A percentile compares a stretch with the other conserved stretches of the same genome.
Evolutionary conservation across 1,140 invertebrate species (phyloP).

Genomic region (Pseudoatta argentina): DNA sequence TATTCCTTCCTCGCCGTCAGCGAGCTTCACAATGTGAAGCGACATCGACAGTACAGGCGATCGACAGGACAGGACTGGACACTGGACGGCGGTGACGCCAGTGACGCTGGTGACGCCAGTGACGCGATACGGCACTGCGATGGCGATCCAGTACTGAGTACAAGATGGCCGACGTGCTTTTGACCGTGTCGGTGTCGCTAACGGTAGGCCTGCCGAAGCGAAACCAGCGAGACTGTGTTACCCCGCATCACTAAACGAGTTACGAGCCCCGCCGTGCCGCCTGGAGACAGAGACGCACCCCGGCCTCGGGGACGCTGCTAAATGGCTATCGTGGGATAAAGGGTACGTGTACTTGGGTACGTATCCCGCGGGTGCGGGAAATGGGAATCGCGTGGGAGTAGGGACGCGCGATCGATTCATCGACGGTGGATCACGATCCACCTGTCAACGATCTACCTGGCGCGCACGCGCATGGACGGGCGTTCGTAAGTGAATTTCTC

Average conservation of each 20-base stretch:
- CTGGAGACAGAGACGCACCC: slow-evolving; percentile 20
- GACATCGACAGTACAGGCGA: too few species aligned
- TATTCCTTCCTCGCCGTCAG: too few species aligned
- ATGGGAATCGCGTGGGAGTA: background rate
- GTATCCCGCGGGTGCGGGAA: slow-evolving; percentile 33
- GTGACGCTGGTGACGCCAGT: background rate
- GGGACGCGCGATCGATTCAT: background rate
- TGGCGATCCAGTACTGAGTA: slow-evolving; percentile 29
- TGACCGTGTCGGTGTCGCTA: slow-evolving; percentile 57
- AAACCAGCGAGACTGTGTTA: slow-evolving; percentile 47
- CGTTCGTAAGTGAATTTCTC: background rate
- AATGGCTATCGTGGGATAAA: slow-evolving; percentile 63
- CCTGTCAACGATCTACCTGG: slow-evolving; percentile 72
- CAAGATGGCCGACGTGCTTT: slow-evolving; percentile 77
- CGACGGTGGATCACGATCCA: slow-evolving; percentile 53
- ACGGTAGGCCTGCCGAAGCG: slow-evolving; percentile 63
- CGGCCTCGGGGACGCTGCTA: slow-evolving; percentile 7
- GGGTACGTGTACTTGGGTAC: slow-evolving; percentile 50
- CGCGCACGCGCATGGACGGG: background rate
- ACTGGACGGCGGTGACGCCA: background rate
- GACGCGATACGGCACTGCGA: slow-evolving; percentile 24
- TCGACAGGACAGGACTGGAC: too few species aligned
- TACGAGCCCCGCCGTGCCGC: slow-evolving; percentile 5
- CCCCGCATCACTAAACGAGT: slow-evolving; percentile 44
- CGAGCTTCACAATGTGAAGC: too few species aligned